Conservation (phyloP, 2,888 invertebrate genomes). For the Pocota personata region DNA sequence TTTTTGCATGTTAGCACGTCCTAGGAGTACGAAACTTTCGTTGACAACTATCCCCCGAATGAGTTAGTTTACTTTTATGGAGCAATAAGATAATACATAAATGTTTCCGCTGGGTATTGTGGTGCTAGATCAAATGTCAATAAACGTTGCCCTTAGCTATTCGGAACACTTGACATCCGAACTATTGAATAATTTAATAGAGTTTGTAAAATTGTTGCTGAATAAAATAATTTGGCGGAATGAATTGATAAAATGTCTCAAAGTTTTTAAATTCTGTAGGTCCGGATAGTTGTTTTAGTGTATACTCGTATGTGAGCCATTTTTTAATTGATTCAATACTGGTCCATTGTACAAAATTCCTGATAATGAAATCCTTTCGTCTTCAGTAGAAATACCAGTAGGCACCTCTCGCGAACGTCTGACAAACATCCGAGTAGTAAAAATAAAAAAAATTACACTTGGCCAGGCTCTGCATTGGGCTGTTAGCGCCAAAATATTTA, state of each 20-base stretch:
- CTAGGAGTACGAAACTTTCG: conserved; percentile 27
- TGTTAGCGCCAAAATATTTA: too few species aligned
- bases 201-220: background rate
- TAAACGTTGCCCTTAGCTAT: background rate
- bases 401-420: too few species aligned
- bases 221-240: background rate
- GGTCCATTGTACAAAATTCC: too few species aligned
- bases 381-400: too few species aligned
- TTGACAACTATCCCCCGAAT: conserved; percentile 7
- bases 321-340: too few species aligned
- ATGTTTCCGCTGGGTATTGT: conserved; percentile 21
- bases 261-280: too few species aligned
- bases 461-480: too few species aligned
- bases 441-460: too few species aligned
- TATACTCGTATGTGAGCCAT: too few species aligned
- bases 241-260: background rate
- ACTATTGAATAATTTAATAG: background rate
- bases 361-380: too few species aligned
- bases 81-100: conserved; percentile 35
- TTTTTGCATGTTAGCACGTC: conserved; percentile 34
- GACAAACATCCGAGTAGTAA: too few species aligned
- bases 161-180: background rate
- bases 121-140: background rate
- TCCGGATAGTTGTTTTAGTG: too few species aligned
- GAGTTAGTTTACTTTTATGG: conserved; percentile 49